phyloP scores from a whole-genome alignment of 2,888 invertebrate genomes.

The Pycnomerus fuliginosus region DNA sequence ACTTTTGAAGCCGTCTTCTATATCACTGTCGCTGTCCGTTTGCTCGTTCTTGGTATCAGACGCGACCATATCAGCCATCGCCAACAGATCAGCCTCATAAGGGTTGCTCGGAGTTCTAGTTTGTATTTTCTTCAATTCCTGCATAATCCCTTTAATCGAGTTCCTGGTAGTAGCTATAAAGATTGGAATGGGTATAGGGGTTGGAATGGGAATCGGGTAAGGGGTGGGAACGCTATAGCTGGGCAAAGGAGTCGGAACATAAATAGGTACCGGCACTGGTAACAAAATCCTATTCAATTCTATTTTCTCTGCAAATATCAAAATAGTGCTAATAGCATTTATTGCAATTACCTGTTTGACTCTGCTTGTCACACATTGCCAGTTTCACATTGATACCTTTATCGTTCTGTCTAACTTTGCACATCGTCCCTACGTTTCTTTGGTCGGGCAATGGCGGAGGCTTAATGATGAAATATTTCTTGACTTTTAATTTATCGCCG shows the following conservation, averaged over 20 bases:
- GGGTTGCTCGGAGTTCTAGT: slow-evolving; percentile 86
- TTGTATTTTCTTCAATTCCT: slow-evolving; percentile 80
- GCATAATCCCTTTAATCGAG: slow-evolving; percentile 75
- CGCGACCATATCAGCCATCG: slow-evolving; percentile 91
- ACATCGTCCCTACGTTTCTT: slow-evolving; percentile 72
- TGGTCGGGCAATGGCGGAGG: slow-evolving; percentile 71
- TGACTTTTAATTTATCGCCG: too few relatives aligned
- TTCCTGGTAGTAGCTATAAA: slow-evolving; percentile 85
- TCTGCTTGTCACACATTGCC: slow-evolving; percentile 2
- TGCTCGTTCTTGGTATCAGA: slow-evolving; percentile 74
- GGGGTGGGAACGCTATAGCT: slow-evolving; percentile 83
- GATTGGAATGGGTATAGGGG: slow-evolving; percentile 81
- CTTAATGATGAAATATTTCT: slow-evolving; percentile 62
- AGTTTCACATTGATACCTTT: slow-evolving; percentile 57
- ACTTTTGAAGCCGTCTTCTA: too few relatives aligned
- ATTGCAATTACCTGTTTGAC: slow-evolving; percentile 19
- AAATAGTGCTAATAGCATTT: too few relatives aligned
- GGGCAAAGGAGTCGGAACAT: slow-evolving; percentile 76
- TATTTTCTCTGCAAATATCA: too few relatives aligned
- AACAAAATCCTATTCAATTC: slow-evolving; percentile 51
- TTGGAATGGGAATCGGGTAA: slow-evolving; percentile 76
- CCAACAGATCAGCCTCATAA: slow-evolving; percentile 80
- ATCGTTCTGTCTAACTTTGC: slow-evolving; percentile 51
- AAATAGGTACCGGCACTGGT: slow-evolving; percentile 84
- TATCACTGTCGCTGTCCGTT: slow-evolving; percentile 58